Evolutionary conservation across 1,140 invertebrate genomes (phyloP), one percentile per base, ranked within the genome.

Genomic region (Philotrypesis tridentata): DNA sequence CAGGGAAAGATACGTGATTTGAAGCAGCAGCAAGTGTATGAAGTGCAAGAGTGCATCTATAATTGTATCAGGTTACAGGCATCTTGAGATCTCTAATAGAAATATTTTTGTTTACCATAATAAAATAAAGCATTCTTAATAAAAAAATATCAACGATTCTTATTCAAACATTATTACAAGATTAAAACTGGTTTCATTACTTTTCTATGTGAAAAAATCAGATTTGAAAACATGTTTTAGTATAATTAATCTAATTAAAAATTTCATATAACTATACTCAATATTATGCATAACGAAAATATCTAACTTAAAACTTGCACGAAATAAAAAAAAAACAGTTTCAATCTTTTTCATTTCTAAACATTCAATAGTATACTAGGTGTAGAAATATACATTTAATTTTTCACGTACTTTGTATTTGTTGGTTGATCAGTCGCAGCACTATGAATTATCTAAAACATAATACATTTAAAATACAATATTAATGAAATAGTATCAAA

Each of bases 371-470:
- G 7, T 14, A 48, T 5, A 37, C 9, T 37, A 37, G n/a, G 14
- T 55, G 7, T 21, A 55, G 3, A 37, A 37, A 37, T 37, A 55
- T 55, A 55, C 17, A 55, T 55, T 21, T 55, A 1, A 55, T 55
- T 37, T 7, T 70, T 7, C 86, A 89, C 86, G 85, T 84, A 92
- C 89, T 89, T 90, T 14, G 87, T 88, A 74, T 87, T 70, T 31
- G 87, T 85, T 40, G 90, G 84, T 85, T 90, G 87, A 80, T 88
- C 89, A 89, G 89, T 84, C 78, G 89, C 85, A 68, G 89, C 88
- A 80, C 91, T 91, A 88, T 92, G 91, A 37, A 91, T 92, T 86
- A 92, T 91, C 91, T 92, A 87, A 12, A 91, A 91, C 33, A 85
- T 87, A 88, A 84, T 55, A 68, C 8, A 68, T 48, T 29, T 48